Conservation (phyloP, 2,888 invertebrate genomes). For the Lasioglossum morio region DNA sequence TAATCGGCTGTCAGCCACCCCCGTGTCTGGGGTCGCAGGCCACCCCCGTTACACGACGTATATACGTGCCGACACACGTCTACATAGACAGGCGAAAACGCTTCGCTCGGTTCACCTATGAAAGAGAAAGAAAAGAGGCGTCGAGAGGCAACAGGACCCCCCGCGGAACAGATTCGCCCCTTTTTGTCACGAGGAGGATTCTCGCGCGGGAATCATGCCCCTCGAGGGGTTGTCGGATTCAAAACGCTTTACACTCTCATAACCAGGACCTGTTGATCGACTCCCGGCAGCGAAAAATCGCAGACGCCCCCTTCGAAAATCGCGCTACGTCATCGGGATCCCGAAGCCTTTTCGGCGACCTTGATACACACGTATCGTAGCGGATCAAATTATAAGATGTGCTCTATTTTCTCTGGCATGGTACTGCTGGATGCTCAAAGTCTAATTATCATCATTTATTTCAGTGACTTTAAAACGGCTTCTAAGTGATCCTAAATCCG, state of each 20-base stretch:
- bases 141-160: slow-evolving; percentile 58
- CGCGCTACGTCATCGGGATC: slow-evolving; percentile 58
- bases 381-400: not conserved
- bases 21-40: slow-evolving; percentile 69
- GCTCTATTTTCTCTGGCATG: not conserved
- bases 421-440: too few relatives aligned
- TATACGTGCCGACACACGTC: slow-evolving; percentile 59
- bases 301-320: slow-evolving; percentile 43
- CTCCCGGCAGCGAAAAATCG: slow-evolving; percentile 57
- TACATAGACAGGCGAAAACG: slow-evolving; percentile 36
- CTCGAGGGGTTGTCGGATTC: slow-evolving; percentile 81
- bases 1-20: slow-evolving; percentile 83
- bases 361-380: not conserved
- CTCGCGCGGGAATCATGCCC: slow-evolving; percentile 79
- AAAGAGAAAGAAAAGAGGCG: not conserved
- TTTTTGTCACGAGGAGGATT: slow-evolving; percentile 73
- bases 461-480: not conserved
- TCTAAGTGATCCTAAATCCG: not conserved
- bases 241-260: slow-evolving; percentile 84
- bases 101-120: not conserved
- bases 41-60: slow-evolving; percentile 68
- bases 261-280: slow-evolving; percentile 83
- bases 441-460: too few relatives aligned
- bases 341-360: not conserved
- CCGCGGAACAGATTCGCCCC: slow-evolving; percentile 75